A percentile compares a stretch with the other conserved stretches of the same genome.
phyloP scores from a whole-genome alignment of 2,797 vertebrate species.

The Leuciscus waleckii region DNA sequence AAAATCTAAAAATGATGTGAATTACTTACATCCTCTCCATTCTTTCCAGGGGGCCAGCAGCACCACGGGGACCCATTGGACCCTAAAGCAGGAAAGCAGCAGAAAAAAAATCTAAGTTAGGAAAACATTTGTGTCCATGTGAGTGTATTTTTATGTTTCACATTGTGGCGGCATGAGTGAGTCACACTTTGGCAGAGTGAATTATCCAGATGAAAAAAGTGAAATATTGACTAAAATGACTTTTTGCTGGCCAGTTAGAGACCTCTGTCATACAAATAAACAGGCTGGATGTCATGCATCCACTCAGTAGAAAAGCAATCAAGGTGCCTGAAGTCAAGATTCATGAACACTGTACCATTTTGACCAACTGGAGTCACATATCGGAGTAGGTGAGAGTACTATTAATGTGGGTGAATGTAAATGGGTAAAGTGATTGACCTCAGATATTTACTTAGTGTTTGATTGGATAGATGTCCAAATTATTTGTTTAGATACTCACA shows the following conservation, averaged over 20 bases:
- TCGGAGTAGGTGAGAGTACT: neutral
- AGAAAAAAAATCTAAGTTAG: conserved; percentile 33
- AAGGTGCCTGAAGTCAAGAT: neutral
- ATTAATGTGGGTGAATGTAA: neutral
- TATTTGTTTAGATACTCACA: conserved; percentile 82
- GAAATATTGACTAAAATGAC: neutral
- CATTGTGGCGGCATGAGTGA: conserved; percentile 9
- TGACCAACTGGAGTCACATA: conserved; percentile 25
- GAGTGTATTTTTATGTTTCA: neutral
- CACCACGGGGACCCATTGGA: conserved; percentile 94
- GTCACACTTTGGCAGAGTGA: conserved; percentile 10
- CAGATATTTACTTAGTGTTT: neutral
- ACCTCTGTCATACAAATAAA: neutral
- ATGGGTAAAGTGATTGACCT: neutral
- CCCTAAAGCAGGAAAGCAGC: conserved; percentile 78
- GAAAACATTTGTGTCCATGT: conserved; percentile 12
- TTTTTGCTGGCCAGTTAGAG: neutral
- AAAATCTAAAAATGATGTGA: neutral
- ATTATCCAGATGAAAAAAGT: conserved; percentile 6
- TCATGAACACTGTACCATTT: conserved; percentile 10
- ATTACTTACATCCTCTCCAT: conserved; percentile 95
- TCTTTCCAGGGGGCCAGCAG: conserved; percentile 95
- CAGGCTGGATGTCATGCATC: neutral
- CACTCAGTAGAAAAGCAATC: neutral
- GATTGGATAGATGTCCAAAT: neutral